These are phyloP conservation scores for Serripes groenlandicus DNA, from an alignment of 2,888 invertebrate species.

Conservation along the genomic window DNA sequence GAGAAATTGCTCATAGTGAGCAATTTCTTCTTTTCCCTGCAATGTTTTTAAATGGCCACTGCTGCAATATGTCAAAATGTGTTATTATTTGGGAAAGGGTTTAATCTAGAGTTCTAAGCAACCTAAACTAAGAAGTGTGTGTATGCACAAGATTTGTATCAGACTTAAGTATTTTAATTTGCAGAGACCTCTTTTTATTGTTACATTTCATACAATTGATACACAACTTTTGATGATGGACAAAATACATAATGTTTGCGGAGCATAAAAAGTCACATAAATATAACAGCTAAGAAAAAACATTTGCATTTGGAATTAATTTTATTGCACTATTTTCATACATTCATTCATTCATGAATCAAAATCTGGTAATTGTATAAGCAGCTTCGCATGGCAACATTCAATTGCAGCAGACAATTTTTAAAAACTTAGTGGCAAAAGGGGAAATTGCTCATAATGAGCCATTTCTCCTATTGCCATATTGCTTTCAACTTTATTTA, in stretches of 20 bases:
- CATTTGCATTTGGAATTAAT: no score
- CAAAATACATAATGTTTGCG: no score
- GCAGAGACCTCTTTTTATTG: not conserved
- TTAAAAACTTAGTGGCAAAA: not conserved
- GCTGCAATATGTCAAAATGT: not conserved
- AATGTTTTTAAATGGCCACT: not conserved
- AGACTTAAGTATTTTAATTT: not conserved
- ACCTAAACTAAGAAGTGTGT: not conserved
- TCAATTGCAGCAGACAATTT: not conserved
- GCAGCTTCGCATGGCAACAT: not conserved
- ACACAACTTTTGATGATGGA: no score
- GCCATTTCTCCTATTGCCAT: not conserved
- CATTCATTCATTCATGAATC: not conserved
- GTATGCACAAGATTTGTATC: not conserved
- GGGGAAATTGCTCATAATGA: not conserved
- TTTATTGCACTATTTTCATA: not conserved
- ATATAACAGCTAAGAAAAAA: no score
- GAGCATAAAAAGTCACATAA: no score
- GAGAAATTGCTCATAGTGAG: not conserved
- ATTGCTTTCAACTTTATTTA: not conserved
- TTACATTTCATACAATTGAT: not conserved
- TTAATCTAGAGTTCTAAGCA: not conserved
- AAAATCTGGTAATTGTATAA: not conserved
- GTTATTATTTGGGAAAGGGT: not conserved
- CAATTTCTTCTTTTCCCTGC: not conserved